Evolutionary conservation across 1,140 invertebrate species (phyloP).

Genomic region (Ips typographus): DNA sequence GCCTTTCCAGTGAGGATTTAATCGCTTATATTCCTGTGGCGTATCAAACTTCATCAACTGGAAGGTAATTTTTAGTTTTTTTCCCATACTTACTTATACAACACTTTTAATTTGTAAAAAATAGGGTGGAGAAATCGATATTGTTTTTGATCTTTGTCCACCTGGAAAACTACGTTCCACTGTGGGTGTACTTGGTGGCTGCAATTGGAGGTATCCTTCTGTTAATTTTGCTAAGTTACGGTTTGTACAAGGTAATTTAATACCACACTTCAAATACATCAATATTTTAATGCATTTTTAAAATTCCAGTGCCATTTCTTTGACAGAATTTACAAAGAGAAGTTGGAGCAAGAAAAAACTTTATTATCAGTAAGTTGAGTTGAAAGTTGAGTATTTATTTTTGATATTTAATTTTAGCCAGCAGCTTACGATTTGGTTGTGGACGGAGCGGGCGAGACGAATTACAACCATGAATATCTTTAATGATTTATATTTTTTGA

Average conservation of each 20-base stretch:
- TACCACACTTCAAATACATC: background rate
- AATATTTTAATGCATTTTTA: slow-evolving; percentile 1
- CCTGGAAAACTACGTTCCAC: slow-evolving; percentile 3
- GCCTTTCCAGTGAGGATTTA: slow-evolving; percentile 16
- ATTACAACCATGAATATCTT: too few relatives aligned
- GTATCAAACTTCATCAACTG: background rate
- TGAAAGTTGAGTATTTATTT: too few relatives aligned
- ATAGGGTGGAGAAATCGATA: too few relatives aligned
- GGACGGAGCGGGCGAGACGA: too few relatives aligned
- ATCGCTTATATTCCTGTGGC: slow-evolving; percentile 14
- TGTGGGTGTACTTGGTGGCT: slow-evolving; percentile 32
- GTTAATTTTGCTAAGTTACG: slow-evolving; percentile 19
- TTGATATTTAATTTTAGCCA: too few relatives aligned
- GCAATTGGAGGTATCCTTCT: slow-evolving; percentile 16
- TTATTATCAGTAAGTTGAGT: slow-evolving; percentile 4
- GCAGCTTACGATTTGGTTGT: too few relatives aligned
- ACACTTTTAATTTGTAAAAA: too few relatives aligned
- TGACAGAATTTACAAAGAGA: slow-evolving; percentile 22
- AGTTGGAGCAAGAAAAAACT: slow-evolving; percentile 17
- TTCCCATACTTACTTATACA: too few relatives aligned
- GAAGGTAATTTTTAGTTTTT: too few relatives aligned
- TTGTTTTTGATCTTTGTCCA: slow-evolving; percentile 24
- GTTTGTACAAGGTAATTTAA: slow-evolving; percentile 28
- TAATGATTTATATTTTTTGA: too few relatives aligned
- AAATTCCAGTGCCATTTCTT: slow-evolving; percentile 25